Evolutionary conservation across 2,888 invertebrate species (phyloP).

Genomic region (Catocala fraxini): DNA sequence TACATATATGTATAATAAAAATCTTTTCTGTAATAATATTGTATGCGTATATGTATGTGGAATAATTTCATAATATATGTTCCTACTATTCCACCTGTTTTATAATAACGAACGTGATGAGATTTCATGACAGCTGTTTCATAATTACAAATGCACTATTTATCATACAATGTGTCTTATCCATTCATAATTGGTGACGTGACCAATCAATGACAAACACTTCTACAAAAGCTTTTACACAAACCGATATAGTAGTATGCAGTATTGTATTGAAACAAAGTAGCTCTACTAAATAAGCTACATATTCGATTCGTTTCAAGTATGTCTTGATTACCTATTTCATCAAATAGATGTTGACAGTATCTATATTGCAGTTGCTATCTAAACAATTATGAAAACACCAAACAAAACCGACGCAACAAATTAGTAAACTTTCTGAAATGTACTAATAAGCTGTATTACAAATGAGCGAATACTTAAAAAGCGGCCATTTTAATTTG

Average conservation of each 20-base stretch:
- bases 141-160: background rate
- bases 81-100: too few species aligned
- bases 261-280: too few species aligned
- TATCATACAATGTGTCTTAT: constrained; percentile 31
- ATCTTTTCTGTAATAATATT: too few species aligned
- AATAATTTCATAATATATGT: too few species aligned
- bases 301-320: too few species aligned
- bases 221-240: constrained; percentile 6
- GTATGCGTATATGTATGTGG: too few species aligned
- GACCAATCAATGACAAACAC: constrained; percentile 17
- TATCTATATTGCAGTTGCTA: constrained; percentile 14
- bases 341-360: constrained; percentile 4
- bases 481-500: constrained; percentile 36
- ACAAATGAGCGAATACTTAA: constrained; percentile 33
- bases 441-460: constrained; percentile 28
- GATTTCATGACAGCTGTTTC: too few species aligned
- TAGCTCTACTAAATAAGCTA: too few species aligned
- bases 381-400: constrained; percentile 22
- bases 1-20: too few species aligned
- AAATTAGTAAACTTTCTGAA: constrained; percentile 40
- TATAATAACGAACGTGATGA: too few species aligned
- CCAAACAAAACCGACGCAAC: constrained; percentile 32
- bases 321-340: too few species aligned
- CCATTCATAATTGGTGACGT: constrained; percentile 29
- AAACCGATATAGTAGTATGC: too few species aligned